Evolutionary conservation across 2,113 vertebrate genomes (phyloP), one percentile per base, ranked within the genome.

Genomic region (Spea bombifrons): DNA sequence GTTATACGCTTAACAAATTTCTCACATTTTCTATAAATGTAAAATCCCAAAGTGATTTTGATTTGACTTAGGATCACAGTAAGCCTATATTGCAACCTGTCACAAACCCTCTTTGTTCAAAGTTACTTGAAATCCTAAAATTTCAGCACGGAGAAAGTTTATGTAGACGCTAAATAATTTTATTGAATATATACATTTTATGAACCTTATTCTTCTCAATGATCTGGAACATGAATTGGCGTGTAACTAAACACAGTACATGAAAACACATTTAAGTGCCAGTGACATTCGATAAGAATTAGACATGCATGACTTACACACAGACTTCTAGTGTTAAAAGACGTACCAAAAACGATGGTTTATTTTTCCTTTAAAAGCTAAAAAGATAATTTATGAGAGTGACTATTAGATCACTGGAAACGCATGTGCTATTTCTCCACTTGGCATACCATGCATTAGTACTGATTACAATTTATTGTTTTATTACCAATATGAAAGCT

Each of bases 391-490:
- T 73, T 79, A 66, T 73, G 71, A 55, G 50, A 53, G 61, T 50
- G 66, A 52, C n/a, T 73, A 67, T 79, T 73, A 79, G 77, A 67
- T 88, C 87, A 89, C 65, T 82, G 70, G 81, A 71, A 85, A 88
- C 82, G 50, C 82, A 86, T 88, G 81, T 82, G 73, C 1, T 79
- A 82, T 86, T 84, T 81, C 49, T 82, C 82, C 69, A 82, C 73
- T 78, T 81, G 59, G 82, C 81, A 82, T 83, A 0, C 63, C 52
- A 12, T 82, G 75, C 82, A 86, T 81, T 80, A 85, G 47, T 46
- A 77, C 44, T 86, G 82, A 84, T 87, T 86, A 73, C 80, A 86
- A 84, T 70, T 78, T 81, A 85, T 84, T 87, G 82, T 83, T 66
- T 77, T 81, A 85, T 84, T 85, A 82, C 83, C 82, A 84, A 73